Evolutionary conservation across 2,888 invertebrate species (phyloP).

Genomic region (Agrilus biguttatus): DNA sequence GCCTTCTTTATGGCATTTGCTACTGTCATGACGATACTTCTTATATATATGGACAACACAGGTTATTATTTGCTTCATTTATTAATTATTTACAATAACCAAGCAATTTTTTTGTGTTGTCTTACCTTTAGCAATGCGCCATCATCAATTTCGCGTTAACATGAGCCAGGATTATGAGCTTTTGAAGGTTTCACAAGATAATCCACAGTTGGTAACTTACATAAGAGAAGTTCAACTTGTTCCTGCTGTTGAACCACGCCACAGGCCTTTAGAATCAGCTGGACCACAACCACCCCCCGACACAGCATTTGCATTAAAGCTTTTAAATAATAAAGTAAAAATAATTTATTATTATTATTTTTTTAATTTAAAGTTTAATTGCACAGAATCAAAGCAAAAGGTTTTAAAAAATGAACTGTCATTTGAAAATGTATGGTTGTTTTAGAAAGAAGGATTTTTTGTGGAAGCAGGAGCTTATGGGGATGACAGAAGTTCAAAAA

Average conservation of each 20-base stretch:
- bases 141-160: constrained; percentile 65
- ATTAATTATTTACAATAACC: not conserved
- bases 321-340: constrained; percentile 33
- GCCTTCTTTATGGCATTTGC: constrained; percentile 66
- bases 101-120: not conserved
- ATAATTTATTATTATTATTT: constrained; percentile 21
- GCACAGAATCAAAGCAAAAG: not conserved
- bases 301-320: constrained; percentile 30
- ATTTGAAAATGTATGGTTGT: not conserved
- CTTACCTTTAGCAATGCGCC: constrained; percentile 43
- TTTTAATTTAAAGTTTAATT: no score
- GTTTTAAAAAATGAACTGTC: no score
- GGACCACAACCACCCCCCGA: constrained; percentile 31
- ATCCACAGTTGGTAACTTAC: constrained; percentile 58
- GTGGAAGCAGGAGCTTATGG: constrained; percentile 51
- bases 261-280: constrained; percentile 22
- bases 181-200: constrained; percentile 57
- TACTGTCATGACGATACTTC: constrained; percentile 62
- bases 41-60: constrained; percentile 69
- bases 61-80: constrained; percentile 33
- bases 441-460: constrained; percentile 54
- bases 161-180: constrained; percentile 69
- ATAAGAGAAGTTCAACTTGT: constrained; percentile 57
- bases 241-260: constrained; percentile 31
- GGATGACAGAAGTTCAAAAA: constrained; percentile 45